Conservation (phyloP, 2,888 invertebrate genomes). For the Phortica okadai region DNA sequence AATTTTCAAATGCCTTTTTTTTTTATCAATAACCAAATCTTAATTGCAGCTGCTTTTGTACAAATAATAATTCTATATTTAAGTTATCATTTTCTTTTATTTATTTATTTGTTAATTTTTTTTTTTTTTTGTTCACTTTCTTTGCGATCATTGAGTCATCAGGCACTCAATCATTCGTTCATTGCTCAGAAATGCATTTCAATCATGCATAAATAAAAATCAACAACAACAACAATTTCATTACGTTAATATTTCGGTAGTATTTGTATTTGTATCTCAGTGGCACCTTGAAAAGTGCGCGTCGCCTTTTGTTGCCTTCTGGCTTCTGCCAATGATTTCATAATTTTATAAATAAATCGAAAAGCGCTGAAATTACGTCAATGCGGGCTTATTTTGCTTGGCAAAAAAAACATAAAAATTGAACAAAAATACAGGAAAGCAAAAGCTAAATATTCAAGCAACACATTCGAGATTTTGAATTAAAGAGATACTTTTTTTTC, state of each 20-base stretch:
- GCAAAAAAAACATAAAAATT: conserved; percentile 49
- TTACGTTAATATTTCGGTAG: neutral
- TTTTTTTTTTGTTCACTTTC: conserved; percentile 9
- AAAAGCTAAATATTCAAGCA: conserved; percentile 1
- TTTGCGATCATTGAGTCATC: conserved; percentile 2
- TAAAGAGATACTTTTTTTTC: neutral
- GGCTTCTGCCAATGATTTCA: conserved; percentile 60
- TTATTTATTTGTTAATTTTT: neutral
- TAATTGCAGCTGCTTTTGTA: conserved; percentile 24
- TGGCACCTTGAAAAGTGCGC: conserved; percentile 40
- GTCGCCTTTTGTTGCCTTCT: conserved; percentile 42
- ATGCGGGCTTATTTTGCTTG: conserved; percentile 52
- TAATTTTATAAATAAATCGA: conserved; percentile 65
- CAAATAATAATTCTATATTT: neutral
- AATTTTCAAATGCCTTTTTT: conserved; percentile 1
- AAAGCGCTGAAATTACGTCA: conserved; percentile 59
- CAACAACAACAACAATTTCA: neutral
- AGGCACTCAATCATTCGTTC: conserved; percentile 20
- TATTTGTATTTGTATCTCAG: conserved; percentile 21
- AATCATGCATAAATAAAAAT: conserved; percentile 3
- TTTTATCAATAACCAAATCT: neutral
- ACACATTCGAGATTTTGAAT: neutral
- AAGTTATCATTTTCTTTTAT: neutral
- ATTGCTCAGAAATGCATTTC: conserved; percentile 27
- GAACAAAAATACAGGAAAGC: neutral